These are phyloP conservation scores for Noctua janthina DNA, from an alignment of 2,888 invertebrate genomes.

Conservation along the genomic window DNA sequence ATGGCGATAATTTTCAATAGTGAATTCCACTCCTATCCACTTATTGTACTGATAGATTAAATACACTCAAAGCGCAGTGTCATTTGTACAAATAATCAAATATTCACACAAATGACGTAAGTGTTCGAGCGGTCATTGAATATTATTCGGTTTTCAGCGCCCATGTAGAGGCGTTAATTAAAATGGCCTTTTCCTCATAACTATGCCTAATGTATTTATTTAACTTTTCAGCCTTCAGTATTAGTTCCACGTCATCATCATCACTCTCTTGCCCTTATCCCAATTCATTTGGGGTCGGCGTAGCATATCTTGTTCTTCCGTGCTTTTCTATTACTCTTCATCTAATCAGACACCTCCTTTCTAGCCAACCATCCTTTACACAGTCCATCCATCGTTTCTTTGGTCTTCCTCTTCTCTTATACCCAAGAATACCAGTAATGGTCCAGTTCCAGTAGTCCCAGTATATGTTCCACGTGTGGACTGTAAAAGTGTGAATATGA, in stretches of 20 bases:
- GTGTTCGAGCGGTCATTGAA: constrained; percentile 11
- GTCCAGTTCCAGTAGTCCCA: too few species aligned
- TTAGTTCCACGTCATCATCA: not conserved
- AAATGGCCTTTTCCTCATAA: constrained; percentile 42
- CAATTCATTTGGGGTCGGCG: too few species aligned
- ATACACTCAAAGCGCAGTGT: constrained; percentile 25
- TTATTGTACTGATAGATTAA: constrained; percentile 36
- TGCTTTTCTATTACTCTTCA: too few species aligned
- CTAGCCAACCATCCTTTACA: too few species aligned
- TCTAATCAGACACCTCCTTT: too few species aligned
- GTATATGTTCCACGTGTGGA: not conserved
- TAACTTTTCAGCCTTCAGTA: constrained; percentile 1
- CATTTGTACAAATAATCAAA: constrained; percentile 41
- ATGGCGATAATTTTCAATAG: constrained; percentile 9
- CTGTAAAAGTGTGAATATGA: constrained; percentile 1
- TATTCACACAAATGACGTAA: constrained; percentile 48
- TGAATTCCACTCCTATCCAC: constrained; percentile 3
- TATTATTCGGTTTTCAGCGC: constrained; percentile 23
- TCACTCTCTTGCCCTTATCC: too few species aligned
- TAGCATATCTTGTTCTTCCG: too few species aligned
- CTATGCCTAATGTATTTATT: not conserved
- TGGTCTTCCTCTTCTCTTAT: too few species aligned
- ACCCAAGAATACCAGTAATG: too few species aligned
- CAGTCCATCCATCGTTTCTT: too few species aligned
- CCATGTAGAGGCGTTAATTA: constrained; percentile 38